phyloP scores from a whole-genome alignment of 2,797 vertebrate genomes.

The Streptopelia turtur region DNA sequence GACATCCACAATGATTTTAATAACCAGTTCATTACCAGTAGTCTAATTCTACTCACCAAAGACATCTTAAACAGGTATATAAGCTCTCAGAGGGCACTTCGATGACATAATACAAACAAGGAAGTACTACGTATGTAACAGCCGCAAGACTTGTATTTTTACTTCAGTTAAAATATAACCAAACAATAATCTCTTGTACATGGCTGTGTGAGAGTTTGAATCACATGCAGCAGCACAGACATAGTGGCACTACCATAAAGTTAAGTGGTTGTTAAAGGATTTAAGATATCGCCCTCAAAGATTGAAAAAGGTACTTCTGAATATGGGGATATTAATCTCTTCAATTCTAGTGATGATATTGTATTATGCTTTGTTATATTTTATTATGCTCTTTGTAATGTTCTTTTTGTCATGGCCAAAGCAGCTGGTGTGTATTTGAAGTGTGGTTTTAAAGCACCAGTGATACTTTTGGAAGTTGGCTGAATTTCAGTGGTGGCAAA shows the following conservation, averaged over 20 bases:
- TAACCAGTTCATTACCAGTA: not conserved
- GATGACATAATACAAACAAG: not conserved
- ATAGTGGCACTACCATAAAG: not conserved
- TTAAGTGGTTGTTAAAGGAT: not conserved
- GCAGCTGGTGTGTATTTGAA: not conserved
- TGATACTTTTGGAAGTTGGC: not conserved
- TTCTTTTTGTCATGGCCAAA: not conserved
- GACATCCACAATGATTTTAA: not conserved
- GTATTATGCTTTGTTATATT: not conserved
- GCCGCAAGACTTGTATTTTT: not conserved
- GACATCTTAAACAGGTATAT: not conserved
- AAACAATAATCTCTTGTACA: not conserved
- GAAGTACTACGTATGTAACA: not conserved
- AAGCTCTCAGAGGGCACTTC: not conserved
- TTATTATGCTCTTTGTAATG: not conserved
- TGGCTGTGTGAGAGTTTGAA: not conserved
- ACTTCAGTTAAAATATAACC: slow-evolving; percentile 46
- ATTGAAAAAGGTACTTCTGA: not conserved
- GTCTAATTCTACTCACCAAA: not conserved
- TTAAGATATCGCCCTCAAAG: not conserved
- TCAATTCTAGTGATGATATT: not conserved
- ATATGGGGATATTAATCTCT: not conserved
- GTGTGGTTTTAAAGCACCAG: not conserved
- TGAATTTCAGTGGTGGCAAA: not conserved
- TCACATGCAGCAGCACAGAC: not conserved